These are phyloP conservation scores for Octomys mimax DNA, from an alignment of 2,797 vertebrate species.

Conservation along the genomic window DNA sequence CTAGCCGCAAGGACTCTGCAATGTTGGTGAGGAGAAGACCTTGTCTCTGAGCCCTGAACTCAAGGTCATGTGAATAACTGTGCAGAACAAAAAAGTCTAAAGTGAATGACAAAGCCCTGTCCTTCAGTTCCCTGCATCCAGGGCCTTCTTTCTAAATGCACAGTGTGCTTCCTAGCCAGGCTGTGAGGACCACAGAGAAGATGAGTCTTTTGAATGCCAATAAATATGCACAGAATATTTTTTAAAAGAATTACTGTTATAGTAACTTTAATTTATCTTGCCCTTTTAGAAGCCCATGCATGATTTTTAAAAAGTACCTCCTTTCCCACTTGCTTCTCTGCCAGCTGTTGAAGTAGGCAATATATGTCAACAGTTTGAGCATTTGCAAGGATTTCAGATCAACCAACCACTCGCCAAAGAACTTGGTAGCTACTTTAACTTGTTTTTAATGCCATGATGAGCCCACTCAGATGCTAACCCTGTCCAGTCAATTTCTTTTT, in stretches of 20 bases:
- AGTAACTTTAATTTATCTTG: neutral
- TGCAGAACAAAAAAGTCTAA: neutral
- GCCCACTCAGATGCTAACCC: too few species aligned
- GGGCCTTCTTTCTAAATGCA: neutral
- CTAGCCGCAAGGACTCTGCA: neutral
- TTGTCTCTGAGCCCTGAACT: neutral
- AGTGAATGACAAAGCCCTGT: neutral
- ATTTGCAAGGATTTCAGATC: too few species aligned
- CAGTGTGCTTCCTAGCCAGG: neutral
- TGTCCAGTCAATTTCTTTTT: too few species aligned
- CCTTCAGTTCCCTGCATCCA: neutral
- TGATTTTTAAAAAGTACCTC: neutral
- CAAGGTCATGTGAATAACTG: neutral
- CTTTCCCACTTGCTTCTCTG: too few species aligned
- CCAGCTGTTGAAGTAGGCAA: too few species aligned
- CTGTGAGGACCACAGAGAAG: neutral
- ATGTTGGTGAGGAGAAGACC: neutral
- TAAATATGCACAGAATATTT: neutral
- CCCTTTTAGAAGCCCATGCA: neutral
- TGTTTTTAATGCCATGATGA: too few species aligned
- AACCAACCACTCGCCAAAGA: too few species aligned
- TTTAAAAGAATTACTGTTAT: neutral
- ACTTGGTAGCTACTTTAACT: too few species aligned
- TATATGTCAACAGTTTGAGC: too few species aligned
- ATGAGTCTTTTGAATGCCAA: neutral